Base-by-base conservation (phyloP, 2,888 invertebrate genomes). In the Opisthograptis luteolata region DNA sequence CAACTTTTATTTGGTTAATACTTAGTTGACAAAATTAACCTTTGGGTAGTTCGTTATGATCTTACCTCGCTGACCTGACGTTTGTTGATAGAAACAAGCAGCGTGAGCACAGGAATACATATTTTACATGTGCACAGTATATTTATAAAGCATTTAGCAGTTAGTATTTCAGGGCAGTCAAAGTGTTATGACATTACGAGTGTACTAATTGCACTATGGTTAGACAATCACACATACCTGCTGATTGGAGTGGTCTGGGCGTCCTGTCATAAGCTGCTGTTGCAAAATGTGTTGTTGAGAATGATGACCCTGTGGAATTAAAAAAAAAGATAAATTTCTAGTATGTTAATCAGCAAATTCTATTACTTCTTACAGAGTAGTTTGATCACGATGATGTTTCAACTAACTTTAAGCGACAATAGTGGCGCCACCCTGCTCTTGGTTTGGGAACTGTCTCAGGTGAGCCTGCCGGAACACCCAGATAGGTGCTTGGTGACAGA, bases 261-360 rank as follows among this genome's bases (percentile, higher is more conserved):
- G 73, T 6, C 82, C 55, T 6, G 82, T 68, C 84, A 90, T 84
- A 4, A 89, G 67, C 60, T 89, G 90, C 47, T 93, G 93, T 58
- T 92, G 92, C 73, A 87, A 81, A 53, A 92, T 76, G 55, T 91
- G 92, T 58, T 92, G 85, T 60, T 92, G 92, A 9, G 92, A 79
- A 62, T 92, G 92, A 58, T 90, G 90, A 14, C 83, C 82, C 87
- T 88, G 57, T 55, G 58, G 0, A 5, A 28, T 6, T n/a, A 48
- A 9, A 30, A 24, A 30, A 13, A n/a, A n/a, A 13, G 27, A 25
- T 32, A 25, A 24, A 8, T 10, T 36, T 41, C 31, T 10, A 22
- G 22, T 28, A 15, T 22, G 8, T 20, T 28, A 32, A n/a, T n/a
- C 7, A 9, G 31, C 10, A 9, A 27, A 3, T 31, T 6, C 1